These are phyloP conservation scores for Callimorpha dominula DNA, from an alignment of 2,888 invertebrate species.

Conservation along the genomic window DNA sequence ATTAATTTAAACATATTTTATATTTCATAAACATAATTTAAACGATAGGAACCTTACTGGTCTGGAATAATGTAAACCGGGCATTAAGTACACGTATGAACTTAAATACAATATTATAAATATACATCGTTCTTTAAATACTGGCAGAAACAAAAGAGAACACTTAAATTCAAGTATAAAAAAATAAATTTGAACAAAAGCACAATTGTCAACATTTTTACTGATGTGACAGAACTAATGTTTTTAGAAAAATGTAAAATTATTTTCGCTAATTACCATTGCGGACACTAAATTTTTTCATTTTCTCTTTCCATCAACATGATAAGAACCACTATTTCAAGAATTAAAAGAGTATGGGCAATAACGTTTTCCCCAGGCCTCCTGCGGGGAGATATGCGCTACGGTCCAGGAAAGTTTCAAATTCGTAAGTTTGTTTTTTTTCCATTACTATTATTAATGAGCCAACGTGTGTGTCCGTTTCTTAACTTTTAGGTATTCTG, in stretches of 20 bases:
- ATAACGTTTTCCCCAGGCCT: conserved; percentile 54
- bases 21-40: too few relatives aligned
- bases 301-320: conserved; percentile 48
- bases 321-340: conserved; percentile 61
- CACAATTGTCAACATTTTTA: conserved; percentile 39
- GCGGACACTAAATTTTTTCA: conserved; percentile 11
- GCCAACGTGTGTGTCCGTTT: too few relatives aligned
- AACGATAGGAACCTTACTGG: too few relatives aligned
- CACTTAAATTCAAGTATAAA: conserved; percentile 12
- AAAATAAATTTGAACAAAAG: conserved; percentile 43
- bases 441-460: background rate
- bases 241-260: conserved; percentile 60
- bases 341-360: conserved; percentile 60
- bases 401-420: conserved; percentile 29
- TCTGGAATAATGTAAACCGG: too few relatives aligned
- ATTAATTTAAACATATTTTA: too few relatives aligned
- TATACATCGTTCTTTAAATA: background rate
- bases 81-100: too few relatives aligned
- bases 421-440: conserved; percentile 20
- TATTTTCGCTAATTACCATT: conserved; percentile 69
- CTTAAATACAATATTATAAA: too few relatives aligned
- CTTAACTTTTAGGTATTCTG: too few relatives aligned
- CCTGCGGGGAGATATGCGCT: conserved; percentile 51
- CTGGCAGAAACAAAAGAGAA: conserved; percentile 13
- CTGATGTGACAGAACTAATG: conserved; percentile 28